Conservation (phyloP, 2,888 invertebrate genomes). For the Phrixothrix hirtus region DNA sequence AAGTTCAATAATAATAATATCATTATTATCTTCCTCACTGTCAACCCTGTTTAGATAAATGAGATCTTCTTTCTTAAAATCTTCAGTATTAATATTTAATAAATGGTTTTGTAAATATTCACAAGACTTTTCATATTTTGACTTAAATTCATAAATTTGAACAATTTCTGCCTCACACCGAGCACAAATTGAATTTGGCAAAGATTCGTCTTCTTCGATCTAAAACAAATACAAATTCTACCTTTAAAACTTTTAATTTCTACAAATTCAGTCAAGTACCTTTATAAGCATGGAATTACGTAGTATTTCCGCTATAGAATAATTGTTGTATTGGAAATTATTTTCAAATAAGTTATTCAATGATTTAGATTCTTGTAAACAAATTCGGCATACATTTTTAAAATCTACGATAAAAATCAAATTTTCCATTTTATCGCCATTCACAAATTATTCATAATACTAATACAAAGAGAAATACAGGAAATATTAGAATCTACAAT, state of each 20-base stretch:
- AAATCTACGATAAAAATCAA: background rate
- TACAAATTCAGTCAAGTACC: conserved; percentile 1
- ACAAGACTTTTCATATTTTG: conserved; percentile 11
- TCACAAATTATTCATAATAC: too few species aligned
- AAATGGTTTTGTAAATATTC: conserved; percentile 7
- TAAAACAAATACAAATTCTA: too few species aligned
- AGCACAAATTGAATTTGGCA: conserved; percentile 4
- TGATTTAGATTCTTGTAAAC: conserved; percentile 5
- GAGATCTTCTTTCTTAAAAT: background rate
- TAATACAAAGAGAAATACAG: too few species aligned
- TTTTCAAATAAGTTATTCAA: conserved; percentile 6
- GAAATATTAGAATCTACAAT: too few species aligned
- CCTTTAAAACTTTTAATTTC: background rate
- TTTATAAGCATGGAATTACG: background rate
- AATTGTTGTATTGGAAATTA: background rate
- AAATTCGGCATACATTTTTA: conserved; percentile 10
- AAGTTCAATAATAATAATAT: background rate
- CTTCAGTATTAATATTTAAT: background rate
- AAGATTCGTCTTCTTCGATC: conserved; percentile 9
- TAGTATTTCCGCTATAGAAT: conserved; percentile 6
- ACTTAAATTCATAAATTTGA: conserved; percentile 5
- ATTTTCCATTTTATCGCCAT: background rate
- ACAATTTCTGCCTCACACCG: conserved; percentile 4
- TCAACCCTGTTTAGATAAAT: background rate
- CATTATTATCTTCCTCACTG: background rate